Conservation (phyloP, 2,888 invertebrate species). For the Rhagium mordax region DNA sequence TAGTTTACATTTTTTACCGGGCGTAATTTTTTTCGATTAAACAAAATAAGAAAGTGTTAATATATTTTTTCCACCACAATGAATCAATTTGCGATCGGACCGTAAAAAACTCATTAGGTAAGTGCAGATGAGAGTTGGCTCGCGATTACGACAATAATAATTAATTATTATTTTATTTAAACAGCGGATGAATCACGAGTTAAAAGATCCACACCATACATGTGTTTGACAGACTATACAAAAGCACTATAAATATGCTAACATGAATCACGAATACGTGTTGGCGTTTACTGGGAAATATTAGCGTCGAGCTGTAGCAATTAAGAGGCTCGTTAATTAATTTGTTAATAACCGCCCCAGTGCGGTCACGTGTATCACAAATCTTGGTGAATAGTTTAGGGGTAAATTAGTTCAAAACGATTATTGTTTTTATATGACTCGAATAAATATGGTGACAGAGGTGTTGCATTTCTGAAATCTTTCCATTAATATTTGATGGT, state of each 20-base stretch:
- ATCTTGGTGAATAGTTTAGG: not conserved
- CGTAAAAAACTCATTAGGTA: constrained; percentile 15
- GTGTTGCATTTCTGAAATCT: no score
- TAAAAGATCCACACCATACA: constrained; percentile 9
- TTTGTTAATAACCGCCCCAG: not conserved
- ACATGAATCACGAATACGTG: constrained; percentile 25
- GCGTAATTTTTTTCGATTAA: not conserved
- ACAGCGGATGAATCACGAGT: constrained; percentile 5
- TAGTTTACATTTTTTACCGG: not conserved
- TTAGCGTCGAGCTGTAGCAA: not conserved
- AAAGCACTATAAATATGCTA: constrained; percentile 21
- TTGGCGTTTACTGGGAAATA: constrained; percentile 3
- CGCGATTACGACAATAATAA: not conserved
- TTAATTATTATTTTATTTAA: constrained; percentile 11
- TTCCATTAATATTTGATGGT: no score
- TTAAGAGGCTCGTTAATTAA: constrained; percentile 1
- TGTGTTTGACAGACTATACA: constrained; percentile 23
- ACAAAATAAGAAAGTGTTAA: constrained; percentile 21
- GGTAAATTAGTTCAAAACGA: no score
- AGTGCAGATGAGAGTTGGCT: not conserved
- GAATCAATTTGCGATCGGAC: not conserved
- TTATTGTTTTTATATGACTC: no score
- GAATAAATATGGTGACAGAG: no score
- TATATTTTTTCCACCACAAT: not conserved
- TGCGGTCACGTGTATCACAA: not conserved